Conservation (phyloP, 2,797 vertebrate species). For the Cryptoprocta ferox region DNA sequence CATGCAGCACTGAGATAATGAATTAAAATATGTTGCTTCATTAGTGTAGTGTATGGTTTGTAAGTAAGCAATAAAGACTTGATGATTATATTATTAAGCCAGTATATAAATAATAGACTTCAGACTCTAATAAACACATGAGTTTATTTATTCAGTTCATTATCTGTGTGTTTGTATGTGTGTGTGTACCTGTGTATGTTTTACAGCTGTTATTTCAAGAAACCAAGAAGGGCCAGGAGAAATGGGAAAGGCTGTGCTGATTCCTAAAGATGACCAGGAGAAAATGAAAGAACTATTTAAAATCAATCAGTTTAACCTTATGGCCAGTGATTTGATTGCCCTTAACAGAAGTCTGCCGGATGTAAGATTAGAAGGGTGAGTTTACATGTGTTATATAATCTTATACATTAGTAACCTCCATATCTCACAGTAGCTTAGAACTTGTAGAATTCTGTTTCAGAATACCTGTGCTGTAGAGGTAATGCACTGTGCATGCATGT, state of each 20-base stretch:
- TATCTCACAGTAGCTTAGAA: background rate
- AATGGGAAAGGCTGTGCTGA: slow-evolving; percentile 97
- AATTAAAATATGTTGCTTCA: background rate
- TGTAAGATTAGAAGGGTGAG: slow-evolving; percentile 96
- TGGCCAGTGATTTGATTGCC: slow-evolving; percentile 98
- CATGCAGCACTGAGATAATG: background rate
- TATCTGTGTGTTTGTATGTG: slow-evolving; percentile 51
- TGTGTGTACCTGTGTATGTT: slow-evolving; percentile 54
- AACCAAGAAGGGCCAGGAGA: slow-evolving; percentile 96
- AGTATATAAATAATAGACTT: background rate
- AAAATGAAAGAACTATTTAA: slow-evolving; percentile 99
- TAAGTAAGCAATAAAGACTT: background rate
- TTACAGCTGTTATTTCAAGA: slow-evolving; percentile 96
- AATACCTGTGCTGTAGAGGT: background rate
- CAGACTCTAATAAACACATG: accelerated
- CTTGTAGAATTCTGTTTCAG: background rate
- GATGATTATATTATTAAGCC: background rate
- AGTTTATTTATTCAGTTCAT: background rate
- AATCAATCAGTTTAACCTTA: slow-evolving; percentile 99
- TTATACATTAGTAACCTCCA: background rate
- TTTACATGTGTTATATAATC: slow-evolving; percentile 48
- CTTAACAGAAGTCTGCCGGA: slow-evolving; percentile 97
- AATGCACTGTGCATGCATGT: background rate
- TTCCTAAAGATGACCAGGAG: slow-evolving; percentile 96
- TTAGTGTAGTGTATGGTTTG: background rate